phyloP scores from a whole-genome alignment of 2,888 invertebrate species.

The Lissonota sp. region DNA sequence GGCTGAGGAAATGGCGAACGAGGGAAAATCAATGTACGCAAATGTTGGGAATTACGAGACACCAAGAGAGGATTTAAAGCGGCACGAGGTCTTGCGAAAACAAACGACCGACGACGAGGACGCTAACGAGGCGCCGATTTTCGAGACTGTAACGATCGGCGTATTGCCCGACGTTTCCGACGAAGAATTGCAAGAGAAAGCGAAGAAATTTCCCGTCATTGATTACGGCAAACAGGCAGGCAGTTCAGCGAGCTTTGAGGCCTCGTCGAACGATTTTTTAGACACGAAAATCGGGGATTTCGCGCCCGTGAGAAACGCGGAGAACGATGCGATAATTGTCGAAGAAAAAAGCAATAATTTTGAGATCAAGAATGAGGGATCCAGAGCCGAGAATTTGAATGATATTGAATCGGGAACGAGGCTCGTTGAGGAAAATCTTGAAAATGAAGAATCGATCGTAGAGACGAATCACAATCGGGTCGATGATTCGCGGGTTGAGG shows the following conservation, averaged over 20 bases:
- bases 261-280: slow-evolving; percentile 73
- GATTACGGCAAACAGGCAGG: slow-evolving; percentile 72
- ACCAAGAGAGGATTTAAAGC: slow-evolving; percentile 16
- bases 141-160: slow-evolving; percentile 77
- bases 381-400: background rate
- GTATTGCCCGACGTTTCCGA: slow-evolving; percentile 76
- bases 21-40: slow-evolving; percentile 65
- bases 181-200: slow-evolving; percentile 75
- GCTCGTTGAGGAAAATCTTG: background rate
- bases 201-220: slow-evolving; percentile 77
- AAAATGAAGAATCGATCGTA: background rate
- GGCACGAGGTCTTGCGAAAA: slow-evolving; percentile 39
- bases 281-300: slow-evolving; percentile 52
- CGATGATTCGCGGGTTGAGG: background rate
- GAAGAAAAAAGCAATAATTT: slow-evolving; percentile 69
- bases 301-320: slow-evolving; percentile 64
- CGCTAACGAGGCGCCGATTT: slow-evolving; percentile 77
- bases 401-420: background rate
- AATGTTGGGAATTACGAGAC: slow-evolving; percentile 52
- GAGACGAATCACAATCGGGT: background rate
- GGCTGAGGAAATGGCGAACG: slow-evolving; percentile 78
- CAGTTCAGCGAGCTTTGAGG: slow-evolving; percentile 48
- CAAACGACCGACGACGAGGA: slow-evolving; percentile 73
- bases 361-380: slow-evolving; percentile 11
- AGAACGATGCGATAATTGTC: slow-evolving; percentile 66